Base-by-base conservation (phyloP, 2,888 invertebrate genomes). In the Agrotis puta region DNA sequence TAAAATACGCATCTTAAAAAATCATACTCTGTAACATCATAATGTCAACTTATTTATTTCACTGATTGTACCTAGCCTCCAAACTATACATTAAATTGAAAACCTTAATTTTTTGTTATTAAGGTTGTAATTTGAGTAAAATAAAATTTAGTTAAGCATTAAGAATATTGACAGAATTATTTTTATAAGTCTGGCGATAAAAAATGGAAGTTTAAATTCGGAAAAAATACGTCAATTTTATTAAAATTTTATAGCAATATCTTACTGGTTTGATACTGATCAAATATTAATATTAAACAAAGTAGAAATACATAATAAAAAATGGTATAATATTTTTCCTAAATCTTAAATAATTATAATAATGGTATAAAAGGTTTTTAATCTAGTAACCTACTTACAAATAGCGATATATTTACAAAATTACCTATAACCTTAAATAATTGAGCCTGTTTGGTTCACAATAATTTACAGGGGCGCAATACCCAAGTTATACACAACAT, bases 391-490 rank as follows among this genome's bases (percentile, higher is more conserved):
- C 45, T 61, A 79, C 57, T 65, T 69, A 80, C 1, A 51, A 47
- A 58, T 62, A 66, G 57, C 48, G 63, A 43, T 80, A 83, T 83
- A 83, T 83, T 79, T 83, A 83, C 83, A 83, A 70, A 63, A 64
- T 72, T 72, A 67, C 18, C 74, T 80, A 80, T 9, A 47, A 74
- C 53, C 69, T 62, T 83, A 76, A 58, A 70, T 61, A 74, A 62
- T 72, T 64, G 68, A 50, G 64, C 67, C 68, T 66, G 66, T 73
- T 73, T 74, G 63, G 59, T 74, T 70, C 57, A 56, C 18, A 53
- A 51, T n/a, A 58, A 61, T 64, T 53, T 58, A 61, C 20, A 62
- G 53, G 57, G 9, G 22, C 48, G 33, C 27, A 65, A 56, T 69
- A 68, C 47, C 33, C 3, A 53, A 65, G 7, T 27, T 27, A 50